Evolutionary conservation across 2,888 invertebrate genomes (phyloP), one percentile per base, ranked within the genome.

Genomic region (Thera obeliscata): DNA sequence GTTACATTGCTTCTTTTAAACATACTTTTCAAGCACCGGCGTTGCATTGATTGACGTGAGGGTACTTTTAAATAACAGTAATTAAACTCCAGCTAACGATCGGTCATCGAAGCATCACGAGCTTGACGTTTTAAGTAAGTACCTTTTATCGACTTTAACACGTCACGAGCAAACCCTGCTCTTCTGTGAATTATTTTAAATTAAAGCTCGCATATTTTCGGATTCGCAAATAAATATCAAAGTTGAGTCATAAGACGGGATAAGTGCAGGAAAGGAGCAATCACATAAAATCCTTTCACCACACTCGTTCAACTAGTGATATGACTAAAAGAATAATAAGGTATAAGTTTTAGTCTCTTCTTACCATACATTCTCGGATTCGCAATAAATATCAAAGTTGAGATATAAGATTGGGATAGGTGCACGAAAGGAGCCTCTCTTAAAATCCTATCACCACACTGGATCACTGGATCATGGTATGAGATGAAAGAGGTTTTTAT

Each of bases 41-140:
- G 75, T 73, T 75, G 60, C 67, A 71, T 75, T 89, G 89, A 90
- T 87, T 89, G 91, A 90, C 89, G 79, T 72, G 79, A 78, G 66
- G 81, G 81, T 83, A 82, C 82, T 87, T 86, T 85, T 87, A 88
- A 88, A 87, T 88, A 89, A 87, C 88, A 85, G 88, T 89, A 87
- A 90, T 91, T 90, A 91, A 87, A 84, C 78, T 77, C 74, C 64
- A 63, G 79, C 81, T 82, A 85, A 80, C 81, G 86, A 86, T 83
- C 81, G 82, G 82, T 86, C 89, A 89, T 86, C 85, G 80, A 76
- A 78, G 79, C 80, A 80, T 83, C 80, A 77, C 79, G 56, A 22
- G 78, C 77, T 77, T 78, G 86, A 85, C 82, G 81, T 82, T 84
- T 86, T 85, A 85, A 85, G 81, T 84, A 81, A 82, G 74, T 72